A percentile compares a stretch with the other conserved stretches of the same genome.
These are phyloP conservation scores for Heliconius ismenius DNA, from an alignment of 2,888 invertebrate species.

Conservation along the genomic window DNA sequence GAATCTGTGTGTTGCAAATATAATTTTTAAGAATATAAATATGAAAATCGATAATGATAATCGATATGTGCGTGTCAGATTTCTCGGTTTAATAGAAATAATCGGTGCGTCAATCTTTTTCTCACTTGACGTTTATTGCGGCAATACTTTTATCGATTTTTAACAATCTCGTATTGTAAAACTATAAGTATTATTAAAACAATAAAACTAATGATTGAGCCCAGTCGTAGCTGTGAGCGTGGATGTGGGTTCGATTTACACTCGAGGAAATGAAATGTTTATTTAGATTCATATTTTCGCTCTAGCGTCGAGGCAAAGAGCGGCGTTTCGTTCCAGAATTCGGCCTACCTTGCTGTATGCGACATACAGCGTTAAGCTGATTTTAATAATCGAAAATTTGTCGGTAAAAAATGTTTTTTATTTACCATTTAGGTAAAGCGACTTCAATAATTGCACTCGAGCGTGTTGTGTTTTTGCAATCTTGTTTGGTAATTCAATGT, in stretches of 20 bases:
- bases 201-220: background rate
- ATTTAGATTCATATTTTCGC: no score
- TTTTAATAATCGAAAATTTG: background rate
- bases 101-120: conserved; percentile 51
- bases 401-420: background rate
- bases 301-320: no score
- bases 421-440: background rate
- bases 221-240: no score
- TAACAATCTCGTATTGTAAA: conserved; percentile 22
- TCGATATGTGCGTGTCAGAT: conserved; percentile 46
- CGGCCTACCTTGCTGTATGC: no score
- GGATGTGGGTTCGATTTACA: no score
- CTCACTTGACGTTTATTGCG: conserved; percentile 71
- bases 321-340: no score
- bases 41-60: conserved; percentile 25
- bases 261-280: no score
- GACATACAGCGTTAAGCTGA: no score
- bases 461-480: conserved; percentile 15
- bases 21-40: conserved; percentile 8
- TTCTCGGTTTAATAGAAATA: conserved; percentile 53
- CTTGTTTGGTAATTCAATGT: conserved; percentile 16
- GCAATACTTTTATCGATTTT: conserved; percentile 38
- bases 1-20: conserved; percentile 33
- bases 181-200: no score
- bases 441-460: background rate